Conservation (phyloP, 2,113 vertebrate genomes). For the Amazona guildingii region DNA sequence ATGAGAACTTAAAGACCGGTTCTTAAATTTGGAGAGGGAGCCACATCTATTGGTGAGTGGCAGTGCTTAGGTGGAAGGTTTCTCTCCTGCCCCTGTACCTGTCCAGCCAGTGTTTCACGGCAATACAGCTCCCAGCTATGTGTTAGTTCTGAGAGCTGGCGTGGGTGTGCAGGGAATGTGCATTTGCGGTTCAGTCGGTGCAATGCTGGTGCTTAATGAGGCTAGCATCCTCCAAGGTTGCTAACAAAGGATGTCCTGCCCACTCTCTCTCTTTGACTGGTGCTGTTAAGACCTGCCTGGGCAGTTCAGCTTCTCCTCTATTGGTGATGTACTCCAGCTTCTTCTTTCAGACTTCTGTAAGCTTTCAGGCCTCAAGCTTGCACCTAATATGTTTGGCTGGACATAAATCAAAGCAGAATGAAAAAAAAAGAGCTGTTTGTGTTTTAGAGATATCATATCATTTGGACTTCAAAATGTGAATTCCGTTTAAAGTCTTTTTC, state of each 20-base stretch:
- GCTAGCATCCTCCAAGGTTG: neutral
- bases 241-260: conserved; percentile 21
- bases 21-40: neutral
- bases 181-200: neutral
- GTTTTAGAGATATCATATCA: conserved; percentile 30
- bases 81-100: accelerated
- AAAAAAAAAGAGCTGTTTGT: neutral
- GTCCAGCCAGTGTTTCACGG: neutral
- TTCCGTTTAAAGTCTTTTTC: conserved; percentile 53
- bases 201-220: neutral
- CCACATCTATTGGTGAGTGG: accelerated
- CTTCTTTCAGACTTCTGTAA: neutral
- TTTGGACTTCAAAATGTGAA: conserved; percentile 37
- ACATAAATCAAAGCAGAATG: conserved; percentile 30
- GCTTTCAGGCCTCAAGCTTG: neutral
- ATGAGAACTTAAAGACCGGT: neutral
- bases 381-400: neutral
- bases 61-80: neutral
- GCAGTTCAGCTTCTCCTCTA: neutral
- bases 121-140: neutral
- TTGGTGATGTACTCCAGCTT: neutral
- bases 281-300: conserved; percentile 18
- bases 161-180: neutral
- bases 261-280: neutral
- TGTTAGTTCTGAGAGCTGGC: neutral